Conservation (phyloP, 2,888 invertebrate species). For the Bombylius major region DNA sequence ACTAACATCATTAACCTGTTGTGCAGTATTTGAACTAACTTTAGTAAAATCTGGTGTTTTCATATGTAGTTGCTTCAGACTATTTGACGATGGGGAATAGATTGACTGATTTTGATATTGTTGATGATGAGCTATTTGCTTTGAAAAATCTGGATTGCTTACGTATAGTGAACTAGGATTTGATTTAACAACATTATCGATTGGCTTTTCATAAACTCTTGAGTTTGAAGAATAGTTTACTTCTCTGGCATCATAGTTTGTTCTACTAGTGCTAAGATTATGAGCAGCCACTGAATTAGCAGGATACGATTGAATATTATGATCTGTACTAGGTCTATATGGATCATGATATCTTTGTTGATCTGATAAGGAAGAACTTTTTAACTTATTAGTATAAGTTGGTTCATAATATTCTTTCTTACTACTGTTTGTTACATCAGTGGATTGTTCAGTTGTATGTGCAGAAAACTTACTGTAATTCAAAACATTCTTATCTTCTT, state of each 20-base stretch:
- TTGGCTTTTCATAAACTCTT: not conserved
- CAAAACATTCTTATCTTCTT: not conserved
- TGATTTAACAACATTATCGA: not conserved
- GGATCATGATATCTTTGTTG: not conserved
- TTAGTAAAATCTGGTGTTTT: slow-evolving; percentile 17
- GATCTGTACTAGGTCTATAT: not conserved
- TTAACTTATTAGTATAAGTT: not conserved
- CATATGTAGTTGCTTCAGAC: slow-evolving; percentile 14
- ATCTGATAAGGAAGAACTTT: not conserved
- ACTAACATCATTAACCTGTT: not conserved
- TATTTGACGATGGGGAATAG: not conserved
- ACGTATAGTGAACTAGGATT: slow-evolving; percentile 10
- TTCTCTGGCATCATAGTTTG: not conserved
- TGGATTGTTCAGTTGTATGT: not conserved
- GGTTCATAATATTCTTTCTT: not conserved
- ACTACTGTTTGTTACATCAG: no score
- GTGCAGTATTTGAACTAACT: slow-evolving; percentile 1
- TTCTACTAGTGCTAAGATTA: not conserved
- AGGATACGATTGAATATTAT: not conserved
- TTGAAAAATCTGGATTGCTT: slow-evolving; percentile 15
- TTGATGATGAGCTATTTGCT: slow-evolving; percentile 4
- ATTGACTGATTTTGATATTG: not conserved
- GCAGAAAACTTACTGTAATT: not conserved
- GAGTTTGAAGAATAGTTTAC: not conserved
- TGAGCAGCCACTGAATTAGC: not conserved